These are phyloP conservation scores for Agelastica alni DNA, from an alignment of 2,888 invertebrate genomes.

Conservation along the genomic window DNA sequence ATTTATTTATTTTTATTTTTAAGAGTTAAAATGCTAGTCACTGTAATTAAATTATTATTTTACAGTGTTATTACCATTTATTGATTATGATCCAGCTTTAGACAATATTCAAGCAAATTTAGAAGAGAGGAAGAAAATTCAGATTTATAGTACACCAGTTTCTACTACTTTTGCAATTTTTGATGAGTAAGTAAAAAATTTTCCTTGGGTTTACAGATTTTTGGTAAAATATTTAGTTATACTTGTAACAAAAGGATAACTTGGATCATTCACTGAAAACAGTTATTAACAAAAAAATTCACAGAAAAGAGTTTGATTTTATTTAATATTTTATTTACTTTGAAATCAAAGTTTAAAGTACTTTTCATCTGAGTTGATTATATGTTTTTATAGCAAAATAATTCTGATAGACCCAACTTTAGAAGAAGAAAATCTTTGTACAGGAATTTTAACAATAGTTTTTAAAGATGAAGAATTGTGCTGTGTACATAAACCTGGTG, in stretches of 20 bases:
- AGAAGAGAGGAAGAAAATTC: conserved; percentile 60
- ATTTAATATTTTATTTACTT: background rate
- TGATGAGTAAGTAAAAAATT: conserved; percentile 65
- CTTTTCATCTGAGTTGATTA: too few species aligned
- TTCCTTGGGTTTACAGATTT: too few species aligned
- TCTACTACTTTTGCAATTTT: conserved; percentile 78
- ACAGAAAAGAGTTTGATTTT: too few species aligned
- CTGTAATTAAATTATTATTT: background rate
- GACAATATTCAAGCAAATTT: conserved; percentile 68
- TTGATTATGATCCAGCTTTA: conserved; percentile 70
- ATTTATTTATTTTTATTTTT: background rate
- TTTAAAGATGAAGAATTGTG: conserved; percentile 66
- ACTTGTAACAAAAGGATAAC: too few species aligned
- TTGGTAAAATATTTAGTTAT: too few species aligned
- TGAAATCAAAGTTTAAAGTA: too few species aligned
- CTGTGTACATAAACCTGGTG: conserved; percentile 77
- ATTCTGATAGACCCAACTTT: conserved; percentile 77
- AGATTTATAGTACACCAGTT: conserved; percentile 66
- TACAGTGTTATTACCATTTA: conserved; percentile 71
- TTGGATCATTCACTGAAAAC: too few species aligned
- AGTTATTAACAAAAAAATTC: too few species aligned
- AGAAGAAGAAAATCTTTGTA: conserved; percentile 80
- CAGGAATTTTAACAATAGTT: conserved; percentile 70
- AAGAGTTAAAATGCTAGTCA: background rate
- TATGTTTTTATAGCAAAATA: conserved; percentile 66